phyloP scores from a whole-genome alignment of 2,113 vertebrate species.

The Marmota flaviventris region DNA sequence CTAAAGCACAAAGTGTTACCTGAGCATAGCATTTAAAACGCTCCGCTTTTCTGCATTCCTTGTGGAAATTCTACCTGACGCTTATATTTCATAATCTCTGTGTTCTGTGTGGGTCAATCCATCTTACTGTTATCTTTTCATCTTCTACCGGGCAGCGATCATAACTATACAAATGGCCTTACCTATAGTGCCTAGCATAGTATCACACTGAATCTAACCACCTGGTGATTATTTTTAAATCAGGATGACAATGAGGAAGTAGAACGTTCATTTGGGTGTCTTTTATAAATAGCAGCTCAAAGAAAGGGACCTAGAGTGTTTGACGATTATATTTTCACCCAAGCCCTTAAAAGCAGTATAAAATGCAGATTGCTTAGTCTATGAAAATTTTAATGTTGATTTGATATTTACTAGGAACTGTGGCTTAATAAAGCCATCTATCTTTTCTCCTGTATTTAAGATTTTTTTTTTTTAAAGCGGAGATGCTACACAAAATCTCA shows the following conservation, averaged over 20 bases:
- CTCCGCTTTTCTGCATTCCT: background rate
- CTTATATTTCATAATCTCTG: constrained; percentile 45
- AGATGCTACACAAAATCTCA: constrained; percentile 49
- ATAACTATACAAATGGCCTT: background rate
- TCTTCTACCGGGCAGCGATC: background rate
- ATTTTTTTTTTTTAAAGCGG: background rate
- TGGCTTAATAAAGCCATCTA: constrained; percentile 66
- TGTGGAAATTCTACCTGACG: constrained; percentile 20
- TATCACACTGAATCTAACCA: constrained; percentile 44
- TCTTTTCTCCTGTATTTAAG: constrained; percentile 64
- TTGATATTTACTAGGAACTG: constrained; percentile 61
- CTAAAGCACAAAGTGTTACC: background rate
- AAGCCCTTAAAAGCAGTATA: background rate
- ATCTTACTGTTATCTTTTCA: constrained; percentile 41
- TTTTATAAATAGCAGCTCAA: constrained; percentile 75
- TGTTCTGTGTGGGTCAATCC: constrained; percentile 19
- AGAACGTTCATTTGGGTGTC: constrained; percentile 65
- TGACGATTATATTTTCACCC: constrained; percentile 62
- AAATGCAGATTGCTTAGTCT: constrained; percentile 50
- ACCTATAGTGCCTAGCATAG: background rate
- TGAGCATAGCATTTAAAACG: constrained; percentile 21
- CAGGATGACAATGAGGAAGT: constrained; percentile 44
- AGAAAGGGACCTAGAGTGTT: constrained; percentile 62
- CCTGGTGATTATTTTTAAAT: constrained; percentile 31
- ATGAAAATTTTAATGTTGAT: constrained; percentile 50